Evolutionary conservation across 2,888 invertebrate genomes (phyloP).

Genomic region (Xestia sexstrigata): DNA sequence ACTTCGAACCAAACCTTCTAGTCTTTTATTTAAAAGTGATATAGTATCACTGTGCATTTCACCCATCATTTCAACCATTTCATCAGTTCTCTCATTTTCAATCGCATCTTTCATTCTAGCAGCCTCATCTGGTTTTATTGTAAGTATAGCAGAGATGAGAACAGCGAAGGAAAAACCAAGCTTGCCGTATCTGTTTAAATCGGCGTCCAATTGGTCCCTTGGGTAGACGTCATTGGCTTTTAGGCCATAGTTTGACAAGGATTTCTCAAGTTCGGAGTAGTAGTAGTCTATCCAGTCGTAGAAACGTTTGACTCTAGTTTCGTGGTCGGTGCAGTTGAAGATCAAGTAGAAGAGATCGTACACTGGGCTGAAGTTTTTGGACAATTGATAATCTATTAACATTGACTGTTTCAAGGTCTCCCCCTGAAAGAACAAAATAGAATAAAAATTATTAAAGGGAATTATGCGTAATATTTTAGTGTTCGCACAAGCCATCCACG

Average conservation of each 20-base stretch:
- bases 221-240: constrained; percentile 66
- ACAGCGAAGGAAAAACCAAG: constrained; percentile 55
- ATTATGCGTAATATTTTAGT: background rate
- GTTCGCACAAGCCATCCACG: background rate
- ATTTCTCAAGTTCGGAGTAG: constrained; percentile 64
- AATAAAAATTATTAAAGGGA: background rate
- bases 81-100: background rate
- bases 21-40: constrained; percentile 52
- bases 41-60: constrained; percentile 55
- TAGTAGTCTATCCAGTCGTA: constrained; percentile 72
- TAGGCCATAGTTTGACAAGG: constrained; percentile 63
- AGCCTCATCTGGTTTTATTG: constrained; percentile 65
- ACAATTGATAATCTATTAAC: constrained; percentile 76
- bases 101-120: constrained; percentile 53
- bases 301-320: constrained; percentile 65
- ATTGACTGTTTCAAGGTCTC: constrained; percentile 64
- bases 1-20: constrained; percentile 67
- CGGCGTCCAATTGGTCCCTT: constrained; percentile 67
- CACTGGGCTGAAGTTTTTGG: constrained; percentile 69
- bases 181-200: constrained; percentile 69
- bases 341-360: constrained; percentile 72
- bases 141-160: constrained; percentile 56
- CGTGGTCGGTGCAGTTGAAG: constrained; percentile 74
- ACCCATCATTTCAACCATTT: background rate
- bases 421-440: constrained; percentile 62